Base-by-base conservation (phyloP, 2,113 vertebrate genomes). In the Hyperopisus bebe region DNA sequence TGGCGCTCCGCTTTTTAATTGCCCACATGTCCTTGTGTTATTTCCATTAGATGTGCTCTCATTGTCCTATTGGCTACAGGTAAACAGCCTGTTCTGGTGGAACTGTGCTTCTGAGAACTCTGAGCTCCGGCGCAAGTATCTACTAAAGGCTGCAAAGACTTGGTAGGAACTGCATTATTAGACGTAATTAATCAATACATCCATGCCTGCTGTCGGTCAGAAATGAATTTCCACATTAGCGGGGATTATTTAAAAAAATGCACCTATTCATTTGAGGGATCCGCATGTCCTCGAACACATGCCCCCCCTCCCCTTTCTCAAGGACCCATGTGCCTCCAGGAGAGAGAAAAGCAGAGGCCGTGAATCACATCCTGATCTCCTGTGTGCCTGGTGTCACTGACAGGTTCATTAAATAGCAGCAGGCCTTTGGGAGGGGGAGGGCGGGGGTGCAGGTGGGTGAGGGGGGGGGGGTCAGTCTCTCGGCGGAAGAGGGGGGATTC, bases 331-430 rank as follows among this genome's bases (percentile, higher is more conserved):
- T 42, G 77, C 42, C 42, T 44, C 80, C 80, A 44, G 80, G 80
- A 83, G 80, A 17, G 42, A 4, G 15, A 46, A 46, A 46, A 83
- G n/a, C 19, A 46, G 27, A 31, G 24, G n/a, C 21, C 5, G 46
- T 86, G 47, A 50, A 47, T 86, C 47, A 24, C 46, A n/a, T 27
- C 48, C n/a, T 86, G 84, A 53, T 50, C 84, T 17, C 84, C 46
- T 31, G 24, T 50, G 46, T 86, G 13, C 84, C 46, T 27, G 0
- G 31, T 53, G 85, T 87, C 85, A 87, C 83, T 48, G 83, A 53
- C 48, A 87, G 50, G 85, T 87, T 87, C 47, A 87, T 87, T 87
- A 87, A 87, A 53, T 86, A 51, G 27, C 27, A 50, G 11, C 31
- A 35, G 85, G 44, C 82, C 21, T 46, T 47, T 74, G 80, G 39